These are phyloP conservation scores for Andrena dorsata DNA, from an alignment of 2,888 invertebrate species.

Conservation along the genomic window DNA sequence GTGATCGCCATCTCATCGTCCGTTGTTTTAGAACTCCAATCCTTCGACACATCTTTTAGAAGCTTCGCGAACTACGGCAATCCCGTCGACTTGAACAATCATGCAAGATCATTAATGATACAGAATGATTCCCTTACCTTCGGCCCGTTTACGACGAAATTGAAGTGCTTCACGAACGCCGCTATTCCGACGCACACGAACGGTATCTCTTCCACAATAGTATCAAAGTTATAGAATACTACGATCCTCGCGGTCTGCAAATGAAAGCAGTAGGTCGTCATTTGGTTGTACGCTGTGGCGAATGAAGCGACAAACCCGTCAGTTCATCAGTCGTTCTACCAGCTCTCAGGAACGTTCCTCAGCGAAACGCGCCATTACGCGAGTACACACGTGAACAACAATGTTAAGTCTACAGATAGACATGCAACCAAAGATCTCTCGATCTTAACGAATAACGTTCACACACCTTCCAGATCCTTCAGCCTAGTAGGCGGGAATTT, in stretches of 20 bases:
- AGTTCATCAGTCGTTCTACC: not conserved
- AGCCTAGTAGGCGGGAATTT: no score
- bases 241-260: not conserved
- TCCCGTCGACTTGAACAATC: not conserved
- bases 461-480: no score
- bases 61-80: not conserved
- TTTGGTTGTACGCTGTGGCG: not conserved
- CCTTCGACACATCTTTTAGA: not conserved
- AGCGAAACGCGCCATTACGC: not conserved
- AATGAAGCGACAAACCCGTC: not conserved
- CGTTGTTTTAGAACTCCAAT: not conserved
- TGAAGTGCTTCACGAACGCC: conserved; percentile 1
- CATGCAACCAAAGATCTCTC: no score
- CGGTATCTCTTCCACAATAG: not conserved
- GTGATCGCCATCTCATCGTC: not conserved
- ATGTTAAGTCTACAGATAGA: no score
- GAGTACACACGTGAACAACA: no score
- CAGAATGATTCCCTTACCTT: not conserved
- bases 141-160: not conserved
- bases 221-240: not conserved
- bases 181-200: not conserved
- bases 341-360: not conserved
- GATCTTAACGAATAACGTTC: no score
- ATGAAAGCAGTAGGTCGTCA: not conserved
- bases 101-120: not conserved